Base-by-base conservation (phyloP, 2,797 vertebrate genomes). In the Takifugu rubripes region DNA sequence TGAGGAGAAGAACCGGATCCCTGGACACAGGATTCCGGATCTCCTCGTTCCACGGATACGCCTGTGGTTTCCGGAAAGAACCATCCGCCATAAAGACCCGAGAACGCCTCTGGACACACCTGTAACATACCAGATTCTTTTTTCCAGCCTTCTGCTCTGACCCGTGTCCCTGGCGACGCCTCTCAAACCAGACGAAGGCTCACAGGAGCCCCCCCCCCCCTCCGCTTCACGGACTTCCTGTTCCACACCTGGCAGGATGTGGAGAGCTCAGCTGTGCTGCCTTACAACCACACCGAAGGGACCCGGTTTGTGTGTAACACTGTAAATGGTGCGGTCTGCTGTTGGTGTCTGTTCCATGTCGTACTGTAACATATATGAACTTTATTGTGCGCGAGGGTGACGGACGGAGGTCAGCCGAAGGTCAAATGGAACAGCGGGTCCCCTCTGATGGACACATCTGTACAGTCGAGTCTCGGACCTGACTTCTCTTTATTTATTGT, bases 281-380 rank as follows among this genome's bases (percentile, higher is more conserved):
- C 31, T 33, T 4, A 8, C 31, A 2, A 33, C 6, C 3, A 7
- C 3, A 2, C 3, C 26, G 31, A 4, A 5, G 31, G 31, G 3
- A 33, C 3, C 31, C 31, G 31, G 83, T 87, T 78, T 86, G 82
- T 89, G 81, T 79, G 86, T 90, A 79, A 87, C 83, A 84, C 72
- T 89, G 80, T 90, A 84, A 80, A 87, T 84, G 83, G 86, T 88
- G 82, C 78, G 77, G 78, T 87, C 78, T 87, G 79, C 77, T 86
- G 78, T 88, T 64, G 74, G 77, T 84, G 77, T 82, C 70, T 78
- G 77, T 74, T 72, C 66, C 66, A 70, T 86, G 77, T 87, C 50
- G 79, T 78, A 66, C 72, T 81, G 78, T 78, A 75, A 59, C 84
- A 82, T 81, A 80, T 68, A 68, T 77, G 75, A 85, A 78, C 73